These are phyloP conservation scores for Dendrolimus punctatus DNA, from an alignment of 1,140 invertebrate species.

Conservation along the genomic window DNA sequence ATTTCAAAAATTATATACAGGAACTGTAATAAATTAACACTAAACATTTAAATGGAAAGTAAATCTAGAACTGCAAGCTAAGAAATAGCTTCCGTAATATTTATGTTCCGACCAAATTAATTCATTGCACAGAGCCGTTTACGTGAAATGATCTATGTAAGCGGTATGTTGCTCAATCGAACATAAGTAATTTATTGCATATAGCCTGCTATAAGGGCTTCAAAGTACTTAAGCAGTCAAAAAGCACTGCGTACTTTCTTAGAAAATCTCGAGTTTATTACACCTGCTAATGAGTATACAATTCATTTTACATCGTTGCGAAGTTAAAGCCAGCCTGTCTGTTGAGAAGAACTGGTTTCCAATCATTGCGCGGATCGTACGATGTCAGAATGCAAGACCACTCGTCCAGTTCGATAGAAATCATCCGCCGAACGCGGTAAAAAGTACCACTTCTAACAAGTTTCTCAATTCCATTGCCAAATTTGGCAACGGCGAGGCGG, in stretches of 20 bases:
- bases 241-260: slow-evolving; percentile 16
- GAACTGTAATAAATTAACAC: too few relatives aligned
- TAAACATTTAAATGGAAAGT: too few relatives aligned
- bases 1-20: too few relatives aligned
- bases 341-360: slow-evolving; percentile 25
- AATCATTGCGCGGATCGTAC: slow-evolving; percentile 31
- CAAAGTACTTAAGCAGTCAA: too few relatives aligned
- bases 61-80: too few relatives aligned
- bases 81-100: too few relatives aligned
- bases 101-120: too few relatives aligned
- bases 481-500: slow-evolving; percentile 33
- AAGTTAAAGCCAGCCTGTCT: slow-evolving; percentile 41
- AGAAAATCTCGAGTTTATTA: slow-evolving; percentile 21
- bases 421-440: slow-evolving; percentile 32
- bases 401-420: slow-evolving; percentile 44
- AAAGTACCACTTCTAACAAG: slow-evolving; percentile 51
- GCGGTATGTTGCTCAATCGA: too few relatives aligned
- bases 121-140: too few relatives aligned
- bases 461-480: slow-evolving; percentile 57
- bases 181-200: too few relatives aligned
- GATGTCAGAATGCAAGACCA: slow-evolving; percentile 32
- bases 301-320: slow-evolving; percentile 7
- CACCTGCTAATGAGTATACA: slow-evolving; percentile 20
- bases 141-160: too few relatives aligned
- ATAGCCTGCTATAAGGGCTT: slow-evolving; percentile 1